phyloP scores from a whole-genome alignment of 2,888 invertebrate genomes.

The Lasioglossum marginatum region DNA sequence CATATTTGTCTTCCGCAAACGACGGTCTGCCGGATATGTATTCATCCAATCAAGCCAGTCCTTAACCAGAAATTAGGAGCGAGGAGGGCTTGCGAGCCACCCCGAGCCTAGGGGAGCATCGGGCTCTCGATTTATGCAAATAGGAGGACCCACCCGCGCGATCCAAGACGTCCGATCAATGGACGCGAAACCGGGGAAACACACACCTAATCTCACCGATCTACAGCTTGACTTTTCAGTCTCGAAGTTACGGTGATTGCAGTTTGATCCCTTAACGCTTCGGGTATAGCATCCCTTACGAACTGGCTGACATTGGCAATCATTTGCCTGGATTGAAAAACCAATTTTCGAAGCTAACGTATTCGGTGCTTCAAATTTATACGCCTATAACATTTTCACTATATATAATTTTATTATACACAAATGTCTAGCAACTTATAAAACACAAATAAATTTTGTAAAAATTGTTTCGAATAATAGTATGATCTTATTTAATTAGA shows the following conservation, averaged over 20 bases:
- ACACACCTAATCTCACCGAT: neutral
- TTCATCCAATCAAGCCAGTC: constrained; percentile 48
- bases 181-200: neutral
- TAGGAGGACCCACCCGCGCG: neutral
- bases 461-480: too few relatives aligned
- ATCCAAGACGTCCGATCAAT: neutral
- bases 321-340: neutral
- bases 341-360: neutral
- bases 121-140: constrained; percentile 49
- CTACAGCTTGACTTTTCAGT: neutral
- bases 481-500: too few relatives aligned
- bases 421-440: too few relatives aligned
- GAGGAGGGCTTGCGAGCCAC: neutral
- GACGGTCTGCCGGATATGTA: constrained; percentile 35
- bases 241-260: neutral
- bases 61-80: constrained; percentile 53
- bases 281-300: neutral
- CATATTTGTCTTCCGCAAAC: constrained; percentile 46
- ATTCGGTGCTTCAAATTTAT: neutral
- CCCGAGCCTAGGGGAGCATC: neutral
- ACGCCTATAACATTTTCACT: too few relatives aligned
- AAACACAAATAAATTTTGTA: too few relatives aligned
- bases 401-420: too few relatives aligned
- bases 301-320: neutral
- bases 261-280: neutral